Evolutionary conservation across 2,113 vertebrate genomes (phyloP).

Genomic region (Corythoichthys haematopterus): DNA sequence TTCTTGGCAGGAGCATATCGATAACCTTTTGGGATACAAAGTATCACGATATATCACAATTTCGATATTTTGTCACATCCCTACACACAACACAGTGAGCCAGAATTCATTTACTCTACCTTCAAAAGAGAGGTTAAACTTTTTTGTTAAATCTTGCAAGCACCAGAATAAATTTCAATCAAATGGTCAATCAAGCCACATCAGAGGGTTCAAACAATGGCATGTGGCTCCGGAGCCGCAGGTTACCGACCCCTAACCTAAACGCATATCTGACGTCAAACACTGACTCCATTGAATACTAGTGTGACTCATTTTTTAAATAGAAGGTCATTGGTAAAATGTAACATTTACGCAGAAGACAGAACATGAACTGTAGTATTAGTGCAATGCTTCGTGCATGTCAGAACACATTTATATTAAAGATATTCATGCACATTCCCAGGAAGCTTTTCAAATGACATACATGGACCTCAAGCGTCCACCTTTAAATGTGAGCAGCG

Average conservation of each 20-base stretch:
- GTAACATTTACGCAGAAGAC: constrained; percentile 1
- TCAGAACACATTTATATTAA: constrained; percentile 14
- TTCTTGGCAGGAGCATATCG: too few species aligned
- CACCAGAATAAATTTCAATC: too few species aligned
- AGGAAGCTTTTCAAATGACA: not conserved
- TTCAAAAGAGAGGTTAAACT: too few species aligned
- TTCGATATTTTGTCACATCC: too few species aligned
- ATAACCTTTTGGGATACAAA: too few species aligned
- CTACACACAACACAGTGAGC: too few species aligned
- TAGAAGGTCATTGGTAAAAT: not conserved
- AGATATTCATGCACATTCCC: not conserved
- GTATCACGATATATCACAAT: too few species aligned
- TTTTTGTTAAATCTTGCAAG: too few species aligned
- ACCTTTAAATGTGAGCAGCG: constrained; percentile 16
- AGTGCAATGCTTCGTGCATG: constrained; percentile 2
- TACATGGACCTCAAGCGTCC: not conserved
- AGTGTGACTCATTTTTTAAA: not conserved
- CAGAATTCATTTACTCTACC: too few species aligned
- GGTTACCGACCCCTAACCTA: too few species aligned
- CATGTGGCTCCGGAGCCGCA: too few species aligned
- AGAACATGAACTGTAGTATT: constrained; percentile 15
- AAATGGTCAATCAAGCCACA: too few species aligned
- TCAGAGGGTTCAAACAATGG: not conserved
- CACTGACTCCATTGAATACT: not conserved
- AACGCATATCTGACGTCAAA: not conserved